Evolutionary conservation across 2,113 vertebrate genomes (phyloP), one percentile per base, ranked within the genome.

Genomic region (Thryonomys swinderianus): DNA sequence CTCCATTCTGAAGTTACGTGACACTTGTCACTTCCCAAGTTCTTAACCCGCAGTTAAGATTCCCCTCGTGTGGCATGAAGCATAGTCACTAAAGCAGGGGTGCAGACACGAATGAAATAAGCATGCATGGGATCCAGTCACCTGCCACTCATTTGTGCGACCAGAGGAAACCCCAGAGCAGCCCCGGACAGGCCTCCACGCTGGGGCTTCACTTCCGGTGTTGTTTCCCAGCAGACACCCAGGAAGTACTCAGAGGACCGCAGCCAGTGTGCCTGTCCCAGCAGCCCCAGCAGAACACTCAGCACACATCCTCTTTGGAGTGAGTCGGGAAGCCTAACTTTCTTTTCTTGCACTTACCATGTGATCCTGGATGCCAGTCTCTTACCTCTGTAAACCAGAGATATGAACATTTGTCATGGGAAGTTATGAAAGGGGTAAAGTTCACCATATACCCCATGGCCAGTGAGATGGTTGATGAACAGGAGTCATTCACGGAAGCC

Each of bases 1-100:
- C 51, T 88, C 55, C 57, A 51, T 48, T 80, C 87, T 87, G 40
- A 94, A 91, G 18, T 87, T 71, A 90, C 17, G 23, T 55, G 61
- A 53, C 40, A 83, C 23, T 69, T 71, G 16, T 48, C 27, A 20
- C 62, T 89, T 94, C 48, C 37, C 21, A 76, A 81, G 45, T 88
- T 90, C 59, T 92, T 62, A 57, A 64, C 61, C 20, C 16, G 40
- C 11, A 73, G 32, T 76, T 4, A 74, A 86, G 27, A 45, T 21
- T 94, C 62, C 30, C 67, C 83, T 64, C 42, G 20, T 45, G 48
- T 32, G n/a, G 12, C 20, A 37, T 34, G 69, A 14, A 4, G 57
- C 27, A 85, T 21, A 53, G 40, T 10, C 30, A 32, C 74, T 76
- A 34, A 90, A n/a, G 53, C 11, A 59, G 20, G 55, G 45, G 18